phyloP scores from a whole-genome alignment of 2,797 vertebrate genomes.

The Sebastes trivittatus region DNA sequence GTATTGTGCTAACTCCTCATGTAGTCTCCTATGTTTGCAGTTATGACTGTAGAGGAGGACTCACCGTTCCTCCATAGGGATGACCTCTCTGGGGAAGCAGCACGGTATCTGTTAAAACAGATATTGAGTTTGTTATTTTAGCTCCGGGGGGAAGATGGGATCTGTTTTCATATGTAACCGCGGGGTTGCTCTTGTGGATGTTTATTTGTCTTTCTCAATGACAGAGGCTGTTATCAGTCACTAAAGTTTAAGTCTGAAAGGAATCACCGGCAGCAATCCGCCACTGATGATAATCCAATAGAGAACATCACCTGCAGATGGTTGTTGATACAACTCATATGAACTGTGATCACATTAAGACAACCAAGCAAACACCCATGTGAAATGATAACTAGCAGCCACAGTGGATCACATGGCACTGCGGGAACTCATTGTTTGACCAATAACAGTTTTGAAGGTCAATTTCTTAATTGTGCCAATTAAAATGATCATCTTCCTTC shows the following conservation, averaged over 20 bases:
- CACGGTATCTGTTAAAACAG: conserved; percentile 68
- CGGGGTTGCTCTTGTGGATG: conserved; percentile 55
- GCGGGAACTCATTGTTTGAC: neutral
- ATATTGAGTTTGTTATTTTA: conserved; percentile 73
- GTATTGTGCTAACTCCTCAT: conserved; percentile 30
- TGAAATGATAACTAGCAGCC: neutral
- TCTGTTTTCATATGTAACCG: conserved; percentile 70
- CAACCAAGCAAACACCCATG: neutral
- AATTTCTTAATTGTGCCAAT: neutral
- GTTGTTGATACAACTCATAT: conserved; percentile 5
- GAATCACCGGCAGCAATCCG: conserved; percentile 44
- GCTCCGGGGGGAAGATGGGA: conserved; percentile 55
- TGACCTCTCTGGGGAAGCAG: conserved; percentile 55
- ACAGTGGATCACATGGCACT: neutral
- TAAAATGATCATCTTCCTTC: neutral
- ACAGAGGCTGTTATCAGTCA: conserved; percentile 70
- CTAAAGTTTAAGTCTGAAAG: conserved; percentile 30
- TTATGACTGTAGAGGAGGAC: conserved; percentile 14
- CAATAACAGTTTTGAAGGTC: neutral
- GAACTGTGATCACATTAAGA: conserved; percentile 14
- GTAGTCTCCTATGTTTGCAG: conserved; percentile 19
- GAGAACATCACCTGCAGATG: conserved; percentile 53
- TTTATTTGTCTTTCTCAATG: conserved; percentile 76
- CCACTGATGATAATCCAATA: conserved; percentile 57
- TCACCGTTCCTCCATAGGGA: conserved; percentile 23